Percentiles rank a stretch among this genome's conserved stretches.
Conservation (phyloP, 2,113 vertebrate species). For the Cephalopholis sonnerati region DNA sequence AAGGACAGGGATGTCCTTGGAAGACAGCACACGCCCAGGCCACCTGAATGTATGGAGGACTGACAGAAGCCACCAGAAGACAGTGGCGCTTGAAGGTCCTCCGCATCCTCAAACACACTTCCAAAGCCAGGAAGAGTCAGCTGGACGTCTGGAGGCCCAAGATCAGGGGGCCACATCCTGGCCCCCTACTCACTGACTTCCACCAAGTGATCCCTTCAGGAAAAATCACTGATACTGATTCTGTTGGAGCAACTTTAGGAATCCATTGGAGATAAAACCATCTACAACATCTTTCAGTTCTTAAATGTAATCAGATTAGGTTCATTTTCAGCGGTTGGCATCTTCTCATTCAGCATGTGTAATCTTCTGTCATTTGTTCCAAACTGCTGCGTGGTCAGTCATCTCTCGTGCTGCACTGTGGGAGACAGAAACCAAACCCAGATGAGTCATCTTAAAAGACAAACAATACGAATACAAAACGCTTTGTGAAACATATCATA, state of each 20-base stretch:
- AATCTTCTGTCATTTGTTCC: slow-evolving; percentile 62
- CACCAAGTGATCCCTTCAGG: slow-evolving; percentile 32
- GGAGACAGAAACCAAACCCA: slow-evolving; percentile 61
- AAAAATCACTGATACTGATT: slow-evolving; percentile 4
- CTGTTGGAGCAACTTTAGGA: slow-evolving; percentile 36
- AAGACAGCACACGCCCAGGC: slow-evolving; percentile 84
- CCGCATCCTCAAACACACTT: slow-evolving; percentile 69
- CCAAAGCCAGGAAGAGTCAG: slow-evolving; percentile 77
- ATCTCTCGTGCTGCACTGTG: slow-evolving; percentile 60
- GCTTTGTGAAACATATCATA: slow-evolving; percentile 27
- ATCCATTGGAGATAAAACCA: slow-evolving; percentile 17
- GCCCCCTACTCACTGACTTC: slow-evolving; percentile 45
- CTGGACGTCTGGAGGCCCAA: slow-evolving; percentile 76
- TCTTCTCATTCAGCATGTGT: slow-evolving; percentile 25
- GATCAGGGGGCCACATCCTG: slow-evolving; percentile 79
- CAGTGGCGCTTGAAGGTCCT: slow-evolving; percentile 68
- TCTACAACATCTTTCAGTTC: slow-evolving; percentile 40
- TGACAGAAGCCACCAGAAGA: slow-evolving; percentile 84
- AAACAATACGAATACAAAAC: slow-evolving; percentile 26
- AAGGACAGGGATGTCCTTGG: slow-evolving; percentile 80
- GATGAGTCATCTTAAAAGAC: slow-evolving; percentile 53
- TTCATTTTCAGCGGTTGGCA: slow-evolving; percentile 38
- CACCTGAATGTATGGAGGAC: slow-evolving; percentile 84
- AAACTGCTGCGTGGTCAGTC: slow-evolving; percentile 54
- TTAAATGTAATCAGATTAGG: slow-evolving; percentile 10